A percentile compares a stretch with the other conserved stretches of the same genome.
Evolutionary conservation across 2,888 invertebrate species (phyloP).

Genomic region (Lottia scabra): DNA sequence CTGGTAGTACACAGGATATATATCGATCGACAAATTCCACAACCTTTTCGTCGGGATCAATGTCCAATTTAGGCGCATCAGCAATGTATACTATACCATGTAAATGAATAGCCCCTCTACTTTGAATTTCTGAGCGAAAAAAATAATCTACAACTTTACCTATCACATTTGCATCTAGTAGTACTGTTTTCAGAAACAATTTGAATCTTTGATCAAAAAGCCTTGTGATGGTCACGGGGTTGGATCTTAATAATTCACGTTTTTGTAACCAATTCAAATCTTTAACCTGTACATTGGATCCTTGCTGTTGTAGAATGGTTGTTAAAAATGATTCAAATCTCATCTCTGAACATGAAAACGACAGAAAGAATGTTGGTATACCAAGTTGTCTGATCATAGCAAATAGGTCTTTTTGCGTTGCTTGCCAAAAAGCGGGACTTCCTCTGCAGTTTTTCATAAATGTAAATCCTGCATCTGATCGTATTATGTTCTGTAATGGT

Average conservation of each 20-base stretch:
- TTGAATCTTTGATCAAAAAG: conserved; percentile 23
- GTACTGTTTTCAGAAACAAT: conserved; percentile 13
- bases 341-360: no score
- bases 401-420: no score
- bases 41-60: conserved; percentile 24
- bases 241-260: conserved; percentile 14
- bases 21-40: conserved; percentile 26
- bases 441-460: conserved; percentile 15
- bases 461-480: conserved; percentile 6
- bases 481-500: conserved; percentile 2
- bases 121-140: conserved; percentile 41
- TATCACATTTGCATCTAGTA: conserved; percentile 22
- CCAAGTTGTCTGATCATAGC: no score
- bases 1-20: conserved; percentile 28
- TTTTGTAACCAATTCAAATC: conserved; percentile 19
- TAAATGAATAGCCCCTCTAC: conserved; percentile 41
- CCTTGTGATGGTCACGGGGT: conserved; percentile 19
- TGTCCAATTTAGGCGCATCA: conserved; percentile 33
- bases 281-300: no score
- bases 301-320: conserved; percentile 8
- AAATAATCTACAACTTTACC: conserved; percentile 36
- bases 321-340: background rate
- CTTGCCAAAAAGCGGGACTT: conserved; percentile 19
- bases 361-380: no score
- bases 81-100: conserved; percentile 38